Conservation (phyloP, 2,888 invertebrate genomes). For the Athalia rosae region DNA sequence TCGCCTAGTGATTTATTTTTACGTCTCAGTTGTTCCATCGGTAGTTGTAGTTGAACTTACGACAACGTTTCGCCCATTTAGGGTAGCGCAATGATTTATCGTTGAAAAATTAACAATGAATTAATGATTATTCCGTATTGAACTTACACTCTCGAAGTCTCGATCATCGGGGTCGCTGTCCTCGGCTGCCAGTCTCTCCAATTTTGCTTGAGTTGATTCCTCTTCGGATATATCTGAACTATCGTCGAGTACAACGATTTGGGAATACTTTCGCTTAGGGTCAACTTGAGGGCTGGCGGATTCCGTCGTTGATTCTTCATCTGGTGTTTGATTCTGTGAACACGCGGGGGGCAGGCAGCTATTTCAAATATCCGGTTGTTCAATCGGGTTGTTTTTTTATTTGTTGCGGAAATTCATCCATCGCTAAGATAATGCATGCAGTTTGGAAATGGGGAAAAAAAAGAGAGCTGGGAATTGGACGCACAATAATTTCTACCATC, state of each 20-base stretch:
- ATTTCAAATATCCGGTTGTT: too few species aligned
- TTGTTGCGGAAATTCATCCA: too few species aligned
- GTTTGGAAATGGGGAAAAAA: too few species aligned
- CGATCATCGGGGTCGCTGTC: conserved; percentile 57
- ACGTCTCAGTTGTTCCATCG: neutral
- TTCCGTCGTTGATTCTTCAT: conserved; percentile 59
- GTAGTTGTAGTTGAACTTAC: neutral
- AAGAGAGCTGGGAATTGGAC: too few species aligned
- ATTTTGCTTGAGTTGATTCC: conserved; percentile 53
- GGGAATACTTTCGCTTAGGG: conserved; percentile 58
- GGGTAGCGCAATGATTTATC: neutral
- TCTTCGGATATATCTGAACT: conserved; percentile 55
- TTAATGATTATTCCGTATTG: too few species aligned
- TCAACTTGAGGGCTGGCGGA: conserved; percentile 53
- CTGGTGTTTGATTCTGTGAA: conserved; percentile 52
- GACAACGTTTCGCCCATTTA: too few species aligned
- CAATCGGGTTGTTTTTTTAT: too few species aligned
- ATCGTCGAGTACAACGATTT: conserved; percentile 53
- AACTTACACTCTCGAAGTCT: conserved; percentile 32
- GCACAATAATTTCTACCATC: too few species aligned
- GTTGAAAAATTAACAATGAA: neutral
- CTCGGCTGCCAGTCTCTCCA: conserved; percentile 56
- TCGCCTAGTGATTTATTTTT: conserved; percentile 21
- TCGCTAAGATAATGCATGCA: too few species aligned
- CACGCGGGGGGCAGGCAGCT: neutral